Evolutionary conservation across 2,888 invertebrate genomes (phyloP).

Genomic region (Smittia sp.): DNA sequence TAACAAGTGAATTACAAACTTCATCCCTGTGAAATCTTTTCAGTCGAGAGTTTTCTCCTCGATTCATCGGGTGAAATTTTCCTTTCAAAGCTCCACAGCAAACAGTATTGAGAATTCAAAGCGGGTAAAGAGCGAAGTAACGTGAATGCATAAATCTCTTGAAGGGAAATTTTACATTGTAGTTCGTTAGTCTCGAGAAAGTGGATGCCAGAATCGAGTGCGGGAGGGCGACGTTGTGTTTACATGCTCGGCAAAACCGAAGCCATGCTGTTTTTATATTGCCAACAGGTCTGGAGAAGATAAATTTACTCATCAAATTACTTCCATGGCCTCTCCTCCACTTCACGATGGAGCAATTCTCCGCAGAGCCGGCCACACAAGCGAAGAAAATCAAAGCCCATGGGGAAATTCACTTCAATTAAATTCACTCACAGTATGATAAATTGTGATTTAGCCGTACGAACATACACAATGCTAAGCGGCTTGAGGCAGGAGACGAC

Average conservation of each 20-base stretch:
- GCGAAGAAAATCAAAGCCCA: neutral
- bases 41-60: neutral
- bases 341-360: neutral
- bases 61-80: neutral
- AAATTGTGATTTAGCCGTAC: constrained; percentile 10
- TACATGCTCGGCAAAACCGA: neutral
- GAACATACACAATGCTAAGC: too few species aligned
- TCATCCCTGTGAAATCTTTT: neutral
- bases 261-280: constrained; percentile 9
- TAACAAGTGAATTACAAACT: constrained; percentile 6
- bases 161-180: neutral
- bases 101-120: constrained; percentile 6
- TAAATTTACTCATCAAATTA: constrained; percentile 38
- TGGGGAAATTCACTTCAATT: constrained; percentile 3
- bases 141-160: constrained; percentile 13
- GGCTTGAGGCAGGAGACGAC: neutral
- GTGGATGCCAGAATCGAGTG: neutral
- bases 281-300: constrained; percentile 6
- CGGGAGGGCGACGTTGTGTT: neutral
- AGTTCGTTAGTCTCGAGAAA: constrained; percentile 9
- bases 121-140: constrained; percentile 4
- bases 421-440: constrained; percentile 2
- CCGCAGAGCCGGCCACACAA: neutral
- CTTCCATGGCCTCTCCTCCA: constrained; percentile 6
- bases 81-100: neutral